A percentile compares a stretch with the other conserved stretches of the same genome.
Evolutionary conservation across 2,797 vertebrate species (phyloP).

Genomic region (Malurus leucopterus): DNA sequence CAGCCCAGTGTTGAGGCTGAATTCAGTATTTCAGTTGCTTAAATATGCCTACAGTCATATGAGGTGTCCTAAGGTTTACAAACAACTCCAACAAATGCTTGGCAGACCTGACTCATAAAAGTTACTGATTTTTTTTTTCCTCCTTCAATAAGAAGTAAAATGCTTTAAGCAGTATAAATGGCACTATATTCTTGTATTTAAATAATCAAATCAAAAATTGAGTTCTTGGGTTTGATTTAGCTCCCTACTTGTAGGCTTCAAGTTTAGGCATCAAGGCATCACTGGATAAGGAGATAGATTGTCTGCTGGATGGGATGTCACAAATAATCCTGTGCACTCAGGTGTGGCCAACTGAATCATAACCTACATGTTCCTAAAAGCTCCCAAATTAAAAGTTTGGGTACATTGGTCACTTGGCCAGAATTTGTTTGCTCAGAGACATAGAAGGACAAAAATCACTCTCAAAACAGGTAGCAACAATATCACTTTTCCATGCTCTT

Average conservation of each 20-base stretch:
- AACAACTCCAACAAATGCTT: background rate
- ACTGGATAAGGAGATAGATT: background rate
- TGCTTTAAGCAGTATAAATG: background rate
- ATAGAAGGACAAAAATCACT: background rate
- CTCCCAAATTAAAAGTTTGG: background rate
- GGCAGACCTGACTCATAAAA: background rate
- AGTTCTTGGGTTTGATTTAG: background rate
- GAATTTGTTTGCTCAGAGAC: background rate
- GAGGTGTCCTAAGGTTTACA: accelerated
- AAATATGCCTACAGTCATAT: background rate
- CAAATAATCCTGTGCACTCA: background rate
- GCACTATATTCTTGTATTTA: background rate
- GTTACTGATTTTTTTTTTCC: background rate
- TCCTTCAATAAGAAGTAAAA: background rate
- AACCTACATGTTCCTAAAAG: background rate
- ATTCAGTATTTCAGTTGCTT: background rate
- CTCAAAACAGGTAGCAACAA: background rate
- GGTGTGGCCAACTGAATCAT: background rate
- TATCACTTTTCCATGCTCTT: background rate
- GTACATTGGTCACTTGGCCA: background rate
- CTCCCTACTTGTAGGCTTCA: background rate
- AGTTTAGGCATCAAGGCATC: background rate
- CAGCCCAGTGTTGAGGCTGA: background rate
- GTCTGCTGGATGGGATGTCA: background rate
- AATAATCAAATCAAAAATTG: background rate